A percentile compares a stretch with the other conserved stretches of the same genome.
Evolutionary conservation across 2,113 vertebrate species (phyloP).

Genomic region (Protobothrops flavoviridis): DNA sequence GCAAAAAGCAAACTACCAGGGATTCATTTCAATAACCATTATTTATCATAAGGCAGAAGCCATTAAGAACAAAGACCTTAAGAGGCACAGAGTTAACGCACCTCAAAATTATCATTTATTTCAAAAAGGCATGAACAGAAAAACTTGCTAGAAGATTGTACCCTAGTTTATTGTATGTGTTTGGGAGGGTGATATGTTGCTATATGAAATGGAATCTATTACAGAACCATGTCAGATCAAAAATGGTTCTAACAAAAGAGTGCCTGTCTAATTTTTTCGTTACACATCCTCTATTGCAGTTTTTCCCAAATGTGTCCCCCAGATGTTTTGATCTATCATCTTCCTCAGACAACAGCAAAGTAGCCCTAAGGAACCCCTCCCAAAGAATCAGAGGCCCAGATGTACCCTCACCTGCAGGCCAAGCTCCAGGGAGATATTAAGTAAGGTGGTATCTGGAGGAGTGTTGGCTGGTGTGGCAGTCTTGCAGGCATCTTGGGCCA

Average conservation of each 20-base stretch:
- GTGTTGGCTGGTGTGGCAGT: constrained; percentile 27
- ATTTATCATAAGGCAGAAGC: not conserved
- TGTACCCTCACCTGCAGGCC: constrained; percentile 12
- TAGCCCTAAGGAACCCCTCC: not conserved
- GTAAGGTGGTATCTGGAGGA: constrained; percentile 24
- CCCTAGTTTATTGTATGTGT: not conserved
- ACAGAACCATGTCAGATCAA: not conserved
- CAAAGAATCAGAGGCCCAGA: too few species aligned
- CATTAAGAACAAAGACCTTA: not conserved
- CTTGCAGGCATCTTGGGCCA: constrained; percentile 34
- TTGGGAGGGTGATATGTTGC: not conserved
- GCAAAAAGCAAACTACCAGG: not conserved
- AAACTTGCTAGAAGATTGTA: not conserved
- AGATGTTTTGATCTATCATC: not conserved
- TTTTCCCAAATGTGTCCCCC: not conserved
- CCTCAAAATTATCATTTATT: not conserved
- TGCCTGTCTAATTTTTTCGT: too few species aligned
- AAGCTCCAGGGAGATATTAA: constrained; percentile 35
- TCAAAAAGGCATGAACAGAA: not conserved
- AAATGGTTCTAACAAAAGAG: not conserved
- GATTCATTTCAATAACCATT: not conserved
- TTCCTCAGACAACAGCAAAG: not conserved
- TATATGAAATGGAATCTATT: not conserved
- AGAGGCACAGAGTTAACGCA: not conserved
- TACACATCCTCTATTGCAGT: not conserved